Evolutionary conservation across 2,888 invertebrate species (phyloP), one percentile per base, ranked within the genome.

Genomic region (Allolobophora icterica): DNA sequence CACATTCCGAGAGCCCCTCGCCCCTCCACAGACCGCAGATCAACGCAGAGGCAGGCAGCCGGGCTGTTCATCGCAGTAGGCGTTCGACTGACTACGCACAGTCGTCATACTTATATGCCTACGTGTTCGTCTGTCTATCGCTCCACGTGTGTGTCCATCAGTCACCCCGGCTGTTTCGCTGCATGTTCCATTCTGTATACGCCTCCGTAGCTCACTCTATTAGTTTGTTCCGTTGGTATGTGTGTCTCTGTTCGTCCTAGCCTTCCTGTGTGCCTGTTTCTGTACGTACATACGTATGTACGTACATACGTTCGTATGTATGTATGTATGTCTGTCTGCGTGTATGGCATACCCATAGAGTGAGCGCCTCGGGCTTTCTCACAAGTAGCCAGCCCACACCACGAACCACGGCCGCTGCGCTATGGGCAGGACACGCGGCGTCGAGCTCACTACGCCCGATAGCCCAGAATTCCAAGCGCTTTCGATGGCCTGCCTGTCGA

Each of bases 401-500:
- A 35, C 87, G 35, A 34, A 87, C 87, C 87, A 5, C 87, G 21
- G 34, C 87, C 87, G 71, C 71, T 71, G 71, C 71, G 71, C 71
- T 71, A n/a, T 11, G 71, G 30, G 71, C 87, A 87, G 34, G 35
- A 87, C 87, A 35, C 35, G 34, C 34, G n/a, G 35, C 35, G 15
- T 84, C 84, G 87, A 35, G n/a, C 34, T 2, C 34, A 87, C 87
- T 35, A 35, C 34, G 34, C 87, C 71, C 87, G 87, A 87, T 33
- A 35, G 87, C 24, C 87, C 87, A 87, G 87, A 87, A 87, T 87
- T 87, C 87, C 87, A 87, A 35, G 87, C 87, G 87, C 34, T 35
- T 33, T 87, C 34, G 34, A 87, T 87, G 24, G 33, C 30, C 71
- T 71, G n/a, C 71, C 30, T 30, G n/a, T 52, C 52, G 71, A 30